phyloP scores from a whole-genome alignment of 2,888 invertebrate species.

The Graphium colonna region DNA sequence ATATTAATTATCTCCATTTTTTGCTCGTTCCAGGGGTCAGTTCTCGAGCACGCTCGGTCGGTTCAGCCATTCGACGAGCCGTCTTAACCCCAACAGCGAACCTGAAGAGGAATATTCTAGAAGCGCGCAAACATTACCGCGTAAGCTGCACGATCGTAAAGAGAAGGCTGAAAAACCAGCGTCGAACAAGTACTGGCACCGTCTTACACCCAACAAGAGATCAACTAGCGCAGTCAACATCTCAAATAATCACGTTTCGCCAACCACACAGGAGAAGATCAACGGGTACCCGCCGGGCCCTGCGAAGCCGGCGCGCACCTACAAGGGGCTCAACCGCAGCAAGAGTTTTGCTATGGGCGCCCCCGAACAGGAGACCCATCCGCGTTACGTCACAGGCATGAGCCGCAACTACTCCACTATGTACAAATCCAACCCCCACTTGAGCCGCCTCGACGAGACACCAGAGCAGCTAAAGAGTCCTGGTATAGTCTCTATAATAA shows the following conservation, averaged over 20 bases:
- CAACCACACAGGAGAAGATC: slow-evolving; percentile 57
- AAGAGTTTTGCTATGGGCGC: slow-evolving; percentile 93
- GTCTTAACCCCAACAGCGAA: slow-evolving; percentile 81
- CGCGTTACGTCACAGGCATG: slow-evolving; percentile 69
- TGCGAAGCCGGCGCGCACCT: slow-evolving; percentile 88
- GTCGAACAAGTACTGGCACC: slow-evolving; percentile 69
- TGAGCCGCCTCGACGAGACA: slow-evolving; percentile 84
- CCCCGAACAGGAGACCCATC: slow-evolving; percentile 72
- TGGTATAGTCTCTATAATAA: slow-evolving; percentile 91
- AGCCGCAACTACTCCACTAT: slow-evolving; percentile 78
- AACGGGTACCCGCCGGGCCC: slow-evolving; percentile 81
- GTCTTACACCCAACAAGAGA: slow-evolving; percentile 75
- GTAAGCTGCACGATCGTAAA: slow-evolving; percentile 79
- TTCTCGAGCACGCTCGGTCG: slow-evolving; percentile 88
- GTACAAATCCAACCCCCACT: slow-evolving; percentile 89
- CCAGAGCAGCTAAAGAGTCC: slow-evolving; percentile 90
- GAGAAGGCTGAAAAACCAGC: slow-evolving; percentile 69
- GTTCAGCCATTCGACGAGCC: slow-evolving; percentile 90
- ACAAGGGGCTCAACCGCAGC: slow-evolving; percentile 88
- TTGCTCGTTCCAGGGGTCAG: slow-evolving; percentile 81
- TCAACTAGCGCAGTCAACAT: slow-evolving; percentile 84
- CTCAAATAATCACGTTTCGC: slow-evolving; percentile 61
- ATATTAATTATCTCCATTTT: slow-evolving; percentile 41
- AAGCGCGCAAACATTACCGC: slow-evolving; percentile 88
- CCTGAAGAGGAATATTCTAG: slow-evolving; percentile 76